Evolutionary conservation across 2,797 vertebrate species (phyloP).

Genomic region (Eospalax fontanierii): DNA sequence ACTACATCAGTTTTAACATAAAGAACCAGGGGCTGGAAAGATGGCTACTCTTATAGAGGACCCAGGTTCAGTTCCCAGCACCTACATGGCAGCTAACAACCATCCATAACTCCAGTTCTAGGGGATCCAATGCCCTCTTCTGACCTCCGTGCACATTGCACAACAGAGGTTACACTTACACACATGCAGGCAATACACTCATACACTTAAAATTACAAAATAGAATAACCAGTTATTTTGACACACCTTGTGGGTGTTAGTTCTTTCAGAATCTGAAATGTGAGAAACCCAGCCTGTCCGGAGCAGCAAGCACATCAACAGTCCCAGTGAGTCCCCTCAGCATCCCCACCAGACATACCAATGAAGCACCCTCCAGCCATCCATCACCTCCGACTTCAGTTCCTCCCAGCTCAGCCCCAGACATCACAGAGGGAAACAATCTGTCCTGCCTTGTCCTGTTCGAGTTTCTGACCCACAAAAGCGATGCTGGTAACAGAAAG

Average conservation of each 20-base stretch:
- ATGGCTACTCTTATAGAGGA: too few species aligned
- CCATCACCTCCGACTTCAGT: too few species aligned
- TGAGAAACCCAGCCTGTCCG: background rate
- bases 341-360: background rate
- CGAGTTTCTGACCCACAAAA: constrained; percentile 32
- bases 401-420: background rate
- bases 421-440: background rate
- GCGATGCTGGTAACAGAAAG: background rate
- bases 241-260: background rate
- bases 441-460: background rate
- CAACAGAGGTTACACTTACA: too few species aligned
- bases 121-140: too few species aligned
- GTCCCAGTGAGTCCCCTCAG: background rate
- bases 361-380: background rate
- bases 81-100: too few species aligned
- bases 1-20: background rate
- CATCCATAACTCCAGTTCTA: too few species aligned
- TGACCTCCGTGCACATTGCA: too few species aligned
- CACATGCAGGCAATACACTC: too few species aligned
- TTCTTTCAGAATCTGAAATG: constrained; percentile 20
- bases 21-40: background rate
- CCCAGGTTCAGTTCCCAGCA: too few species aligned
- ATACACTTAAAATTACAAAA: too few species aligned
- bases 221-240: background rate
- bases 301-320: background rate